These are phyloP conservation scores for Datnioides undecimradiatus DNA, from an alignment of 2,113 vertebrate genomes.

Conservation along the genomic window DNA sequence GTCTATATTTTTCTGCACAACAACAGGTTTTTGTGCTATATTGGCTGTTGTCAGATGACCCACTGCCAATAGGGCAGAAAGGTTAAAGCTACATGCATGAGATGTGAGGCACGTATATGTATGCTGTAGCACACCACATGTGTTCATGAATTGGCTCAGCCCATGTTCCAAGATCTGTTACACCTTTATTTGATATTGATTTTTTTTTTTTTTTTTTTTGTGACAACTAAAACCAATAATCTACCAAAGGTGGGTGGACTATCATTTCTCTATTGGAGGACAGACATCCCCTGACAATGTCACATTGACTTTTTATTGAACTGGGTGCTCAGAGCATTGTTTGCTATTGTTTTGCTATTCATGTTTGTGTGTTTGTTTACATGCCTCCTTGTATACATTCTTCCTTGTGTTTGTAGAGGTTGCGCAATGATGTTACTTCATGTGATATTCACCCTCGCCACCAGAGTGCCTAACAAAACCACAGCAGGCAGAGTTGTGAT, in stretches of 20 bases:
- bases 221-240: slow-evolving; percentile 12
- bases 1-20: neutral
- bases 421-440: neutral
- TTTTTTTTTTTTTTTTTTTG: slow-evolving; percentile 9
- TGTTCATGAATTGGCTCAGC: neutral
- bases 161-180: neutral
- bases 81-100: neutral
- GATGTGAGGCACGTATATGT: neutral
- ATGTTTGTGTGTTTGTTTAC: neutral
- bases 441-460: neutral
- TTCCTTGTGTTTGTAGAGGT: slow-evolving; percentile 13
- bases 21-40: neutral
- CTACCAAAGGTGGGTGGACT: neutral
- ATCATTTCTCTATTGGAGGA: neutral
- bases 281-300: slow-evolving; percentile 4
- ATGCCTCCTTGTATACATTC: neutral
- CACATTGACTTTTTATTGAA: slow-evolving; percentile 44
- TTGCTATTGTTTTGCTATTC: slow-evolving; percentile 16
- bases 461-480: neutral
- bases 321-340: neutral
- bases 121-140: neutral
- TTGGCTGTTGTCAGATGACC: slow-evolving; percentile 33
- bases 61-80: neutral
- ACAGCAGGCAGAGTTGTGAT: neutral
- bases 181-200: slow-evolving; percentile 19